phyloP scores from a whole-genome alignment of 2,888 invertebrate species.

The Amblyteles armatorius region DNA sequence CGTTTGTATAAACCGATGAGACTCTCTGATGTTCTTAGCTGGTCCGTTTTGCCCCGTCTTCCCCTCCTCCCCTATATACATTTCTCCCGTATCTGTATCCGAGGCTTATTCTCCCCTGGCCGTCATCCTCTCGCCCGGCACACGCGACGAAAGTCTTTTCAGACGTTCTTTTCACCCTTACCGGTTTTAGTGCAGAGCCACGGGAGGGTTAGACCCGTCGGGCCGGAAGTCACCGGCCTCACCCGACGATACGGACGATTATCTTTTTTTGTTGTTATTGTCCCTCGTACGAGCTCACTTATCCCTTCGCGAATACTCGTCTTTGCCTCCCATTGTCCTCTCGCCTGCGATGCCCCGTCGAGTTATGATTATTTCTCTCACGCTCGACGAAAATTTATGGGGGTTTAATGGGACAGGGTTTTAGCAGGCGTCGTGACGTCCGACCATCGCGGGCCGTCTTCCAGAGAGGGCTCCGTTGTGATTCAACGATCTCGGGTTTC shows the following conservation, averaged over 20 bases:
- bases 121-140: not conserved
- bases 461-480: not conserved
- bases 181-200: not conserved
- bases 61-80: not conserved
- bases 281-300: conserved; percentile 17
- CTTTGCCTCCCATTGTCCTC: conserved; percentile 19
- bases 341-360: not conserved
- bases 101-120: not conserved
- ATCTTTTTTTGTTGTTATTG: conserved; percentile 22
- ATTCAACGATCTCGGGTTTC: not conserved
- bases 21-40: not conserved
- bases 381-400: conserved; percentile 12
- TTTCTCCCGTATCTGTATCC: not conserved
- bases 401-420: conserved; percentile 1
- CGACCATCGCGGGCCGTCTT: not conserved
- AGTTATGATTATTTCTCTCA: conserved; percentile 33
- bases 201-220: conserved; percentile 2
- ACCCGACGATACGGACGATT: conserved; percentile 15
- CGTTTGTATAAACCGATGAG: not conserved
- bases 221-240: not conserved
- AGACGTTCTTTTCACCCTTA: not conserved
- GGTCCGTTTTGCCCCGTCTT: not conserved
- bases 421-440: not conserved
- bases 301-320: not conserved
- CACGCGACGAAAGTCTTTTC: conserved; percentile 2